Evolutionary conservation across 2,113 vertebrate genomes (phyloP), one percentile per base, ranked within the genome.

Genomic region (Aphyosemion australe): DNA sequence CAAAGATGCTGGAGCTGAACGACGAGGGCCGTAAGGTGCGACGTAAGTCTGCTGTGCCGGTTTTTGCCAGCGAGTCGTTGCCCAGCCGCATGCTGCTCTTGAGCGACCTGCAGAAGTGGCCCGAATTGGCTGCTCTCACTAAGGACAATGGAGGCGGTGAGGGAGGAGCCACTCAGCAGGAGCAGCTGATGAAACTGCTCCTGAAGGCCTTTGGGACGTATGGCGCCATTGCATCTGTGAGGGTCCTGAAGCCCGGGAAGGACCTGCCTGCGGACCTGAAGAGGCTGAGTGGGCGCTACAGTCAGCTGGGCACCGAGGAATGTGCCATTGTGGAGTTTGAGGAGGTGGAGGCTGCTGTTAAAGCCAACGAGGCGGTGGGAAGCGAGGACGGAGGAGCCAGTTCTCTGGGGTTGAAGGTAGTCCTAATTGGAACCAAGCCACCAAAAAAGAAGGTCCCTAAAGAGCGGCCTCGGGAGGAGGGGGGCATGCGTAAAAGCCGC

Each of bases 251-350:
- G 67, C 95, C 94, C 0, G 95, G 96, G 21, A 94, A 94, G 82
- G 96, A 99, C 62, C 91, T 98, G 57, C 96, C 97, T 0, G 92
- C 94, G 0, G 96, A 98, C 59, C 88, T 99, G 79, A 97, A 94
- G 87, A 94, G 93, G 79, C 88, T 99, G 81, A 96, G 97, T 42
- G 92, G 86, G 39, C 93, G 91, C 11, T 99, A 99, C 76, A 74
- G 81, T 8, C 97, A 97, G 60, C 88, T 99, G 9, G 94, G 95
- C 64, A 90, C 90, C 0, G 94, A 97, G 46, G 95, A 97, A 57
- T 99, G 97, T 2, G 97, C 95, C 70, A 94, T 99, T 1, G 89
- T 99, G 54, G 97, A 99, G 76, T 99, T 96, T 3, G 97, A 99
- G 87, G 97, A 99, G 82, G 94, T 99, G 39, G 96, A 97, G 14